Conservation (phyloP, 64 coral and sea anemone genomes). For the Dendronephthya gigantea region DNA sequence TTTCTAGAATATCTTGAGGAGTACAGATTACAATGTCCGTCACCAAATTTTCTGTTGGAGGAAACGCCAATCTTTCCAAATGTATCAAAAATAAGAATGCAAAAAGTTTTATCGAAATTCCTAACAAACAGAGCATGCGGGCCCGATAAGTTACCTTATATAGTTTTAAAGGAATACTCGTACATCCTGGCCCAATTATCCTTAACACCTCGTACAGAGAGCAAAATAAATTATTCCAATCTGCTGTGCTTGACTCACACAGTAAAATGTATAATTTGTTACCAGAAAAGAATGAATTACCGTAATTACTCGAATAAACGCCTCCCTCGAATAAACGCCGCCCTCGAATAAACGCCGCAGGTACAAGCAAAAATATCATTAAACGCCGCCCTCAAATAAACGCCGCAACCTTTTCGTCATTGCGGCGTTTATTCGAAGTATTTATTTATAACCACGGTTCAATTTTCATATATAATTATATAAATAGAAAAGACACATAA, state of each 20-base stretch:
- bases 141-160: background rate
- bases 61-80: background rate
- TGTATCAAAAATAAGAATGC: background rate
- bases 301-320: too few relatives aligned
- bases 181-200: background rate
- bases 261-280: background rate
- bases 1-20: background rate
- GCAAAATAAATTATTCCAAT: background rate
- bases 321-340: too few relatives aligned
- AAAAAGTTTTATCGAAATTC: background rate
- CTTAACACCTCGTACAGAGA: background rate
- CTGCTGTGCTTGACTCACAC: background rate
- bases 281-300: background rate
- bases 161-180: background rate
- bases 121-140: background rate
- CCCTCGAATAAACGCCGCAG: too few relatives aligned
- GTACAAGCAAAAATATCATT: too few relatives aligned
- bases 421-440: too few relatives aligned
- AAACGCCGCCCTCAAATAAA: too few relatives aligned
- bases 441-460: too few relatives aligned
- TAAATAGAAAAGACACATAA: too few relatives aligned
- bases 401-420: too few relatives aligned
- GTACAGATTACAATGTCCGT: background rate
- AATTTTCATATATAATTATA: too few relatives aligned
- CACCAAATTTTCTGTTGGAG: background rate